Conservation (phyloP, 35 echinoderm and acorn worm species). For the Stichopus chloronotus region DNA sequence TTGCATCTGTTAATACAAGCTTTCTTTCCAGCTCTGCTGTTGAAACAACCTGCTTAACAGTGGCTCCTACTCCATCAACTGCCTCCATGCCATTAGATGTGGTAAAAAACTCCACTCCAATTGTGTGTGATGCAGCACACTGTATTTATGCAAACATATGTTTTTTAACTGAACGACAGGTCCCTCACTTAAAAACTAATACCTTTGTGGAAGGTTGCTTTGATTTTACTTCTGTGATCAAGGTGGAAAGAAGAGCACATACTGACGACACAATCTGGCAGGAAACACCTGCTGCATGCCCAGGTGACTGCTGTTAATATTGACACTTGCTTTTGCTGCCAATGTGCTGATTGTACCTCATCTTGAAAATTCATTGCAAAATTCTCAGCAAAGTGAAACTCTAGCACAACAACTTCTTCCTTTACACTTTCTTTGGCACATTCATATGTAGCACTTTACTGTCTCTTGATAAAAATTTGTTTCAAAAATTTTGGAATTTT, state of each 20-base stretch:
- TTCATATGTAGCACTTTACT: not conserved
- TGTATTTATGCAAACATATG: not conserved
- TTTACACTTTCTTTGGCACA: not conserved
- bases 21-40: too few species aligned
- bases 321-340: not conserved
- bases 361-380: not conserved
- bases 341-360: not conserved
- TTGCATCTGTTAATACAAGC: too few species aligned
- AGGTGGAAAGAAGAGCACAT: not conserved
- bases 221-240: slow-evolving; percentile 1
- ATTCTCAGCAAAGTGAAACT: slow-evolving; percentile 8
- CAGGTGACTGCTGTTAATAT: not conserved
- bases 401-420: not conserved
- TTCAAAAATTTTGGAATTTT: not conserved
- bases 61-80: too few species aligned
- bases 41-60: too few species aligned
- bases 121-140: too few species aligned
- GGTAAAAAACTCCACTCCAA: too few species aligned
- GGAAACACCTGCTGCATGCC: not conserved
- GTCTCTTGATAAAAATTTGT: not conserved
- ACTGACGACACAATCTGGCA: slow-evolving; percentile 6
- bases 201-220: not conserved
- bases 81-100: too few species aligned
- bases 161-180: not conserved
- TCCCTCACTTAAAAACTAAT: not conserved